Evolutionary conservation across 2,888 invertebrate species (phyloP).

Genomic region (Melinopterus prodromus): DNA sequence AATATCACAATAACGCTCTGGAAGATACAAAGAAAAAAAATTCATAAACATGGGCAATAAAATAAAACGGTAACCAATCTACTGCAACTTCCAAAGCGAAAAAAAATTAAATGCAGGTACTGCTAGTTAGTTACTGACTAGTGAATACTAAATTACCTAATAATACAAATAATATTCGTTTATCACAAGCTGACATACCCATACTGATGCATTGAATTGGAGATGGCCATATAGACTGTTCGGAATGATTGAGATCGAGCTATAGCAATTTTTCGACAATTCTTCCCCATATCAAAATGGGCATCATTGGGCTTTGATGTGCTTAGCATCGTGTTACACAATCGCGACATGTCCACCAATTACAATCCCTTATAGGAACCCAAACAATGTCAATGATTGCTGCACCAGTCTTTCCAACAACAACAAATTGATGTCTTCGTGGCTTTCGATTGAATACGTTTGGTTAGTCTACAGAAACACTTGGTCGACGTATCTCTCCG

Average conservation of each 20-base stretch:
- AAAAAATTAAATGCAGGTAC: no score
- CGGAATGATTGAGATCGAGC: neutral
- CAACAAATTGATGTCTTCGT: neutral
- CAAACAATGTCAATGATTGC: neutral
- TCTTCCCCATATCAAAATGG: neutral
- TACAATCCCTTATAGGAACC: neutral
- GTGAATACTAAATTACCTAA: no score
- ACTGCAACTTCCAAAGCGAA: no score
- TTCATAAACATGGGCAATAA: no score
- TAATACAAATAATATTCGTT: no score
- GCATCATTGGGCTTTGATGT: neutral
- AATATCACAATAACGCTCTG: no score
- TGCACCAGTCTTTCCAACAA: neutral
- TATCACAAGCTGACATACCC: neutral
- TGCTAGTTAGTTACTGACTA: no score
- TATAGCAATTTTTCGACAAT: neutral
- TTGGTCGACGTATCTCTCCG: neutral
- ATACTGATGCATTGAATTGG: neutral
- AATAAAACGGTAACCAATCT: no score
- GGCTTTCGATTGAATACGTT: neutral
- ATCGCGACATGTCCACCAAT: neutral
- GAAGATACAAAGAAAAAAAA: no score
- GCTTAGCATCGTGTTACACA: neutral
- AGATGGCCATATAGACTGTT: neutral
- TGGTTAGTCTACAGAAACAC: neutral